A percentile compares a stretch with the other conserved stretches of the same genome.
Evolutionary conservation across 2,113 vertebrate genomes (phyloP).

Genomic region (Tauraco erythrolophus): DNA sequence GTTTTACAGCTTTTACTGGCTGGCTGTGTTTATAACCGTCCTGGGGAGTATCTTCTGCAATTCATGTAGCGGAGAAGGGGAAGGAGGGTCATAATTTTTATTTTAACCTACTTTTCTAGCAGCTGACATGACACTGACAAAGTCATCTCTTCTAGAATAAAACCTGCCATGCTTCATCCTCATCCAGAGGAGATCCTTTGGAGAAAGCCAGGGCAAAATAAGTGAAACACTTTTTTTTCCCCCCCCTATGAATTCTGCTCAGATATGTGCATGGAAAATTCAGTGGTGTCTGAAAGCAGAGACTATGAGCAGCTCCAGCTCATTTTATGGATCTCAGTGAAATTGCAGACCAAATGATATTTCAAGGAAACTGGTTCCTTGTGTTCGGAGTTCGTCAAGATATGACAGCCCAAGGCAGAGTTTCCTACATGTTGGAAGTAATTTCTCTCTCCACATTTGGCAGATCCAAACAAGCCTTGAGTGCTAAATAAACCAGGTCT

Average conservation of each 20-base stretch:
- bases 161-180: background rate
- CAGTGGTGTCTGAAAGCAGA: background rate
- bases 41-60: slow-evolving; percentile 60
- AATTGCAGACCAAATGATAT: slow-evolving; percentile 36
- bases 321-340: slow-evolving; percentile 25
- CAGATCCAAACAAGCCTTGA: slow-evolving; percentile 37
- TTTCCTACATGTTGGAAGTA: slow-evolving; percentile 24
- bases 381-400: slow-evolving; percentile 3
- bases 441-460: slow-evolving; percentile 26
- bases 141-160: slow-evolving; percentile 16
- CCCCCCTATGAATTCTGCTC: background rate
- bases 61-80: background rate
- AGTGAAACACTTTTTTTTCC: background rate
- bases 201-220: background rate
- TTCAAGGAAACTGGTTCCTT: slow-evolving; percentile 24
- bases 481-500: slow-evolving; percentile 52
- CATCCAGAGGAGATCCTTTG: background rate
- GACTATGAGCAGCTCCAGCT: background rate
- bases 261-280: background rate
- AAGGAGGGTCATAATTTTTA: slow-evolving; percentile 23
- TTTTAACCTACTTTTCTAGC: slow-evolving; percentile 40
- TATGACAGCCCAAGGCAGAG: slow-evolving; percentile 55
- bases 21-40: slow-evolving; percentile 55
- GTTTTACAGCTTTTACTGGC: slow-evolving; percentile 31
- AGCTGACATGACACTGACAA: slow-evolving; percentile 37